A percentile compares a stretch with the other conserved stretches of the same genome.
Evolutionary conservation across 2,888 invertebrate species (phyloP).

Genomic region (Ichneumoninae sp.): DNA sequence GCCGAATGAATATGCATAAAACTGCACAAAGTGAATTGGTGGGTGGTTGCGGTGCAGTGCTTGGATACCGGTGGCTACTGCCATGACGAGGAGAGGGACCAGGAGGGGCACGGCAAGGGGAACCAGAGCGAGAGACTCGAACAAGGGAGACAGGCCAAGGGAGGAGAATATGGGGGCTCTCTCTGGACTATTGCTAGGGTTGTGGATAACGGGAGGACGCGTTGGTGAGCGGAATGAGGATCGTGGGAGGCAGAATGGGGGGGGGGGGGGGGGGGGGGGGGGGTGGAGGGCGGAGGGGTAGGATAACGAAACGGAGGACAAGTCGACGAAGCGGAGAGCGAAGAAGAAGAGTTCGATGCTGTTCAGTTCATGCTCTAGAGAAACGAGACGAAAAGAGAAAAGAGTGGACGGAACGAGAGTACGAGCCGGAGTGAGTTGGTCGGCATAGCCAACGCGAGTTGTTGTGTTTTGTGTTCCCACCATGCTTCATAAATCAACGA

Average conservation of each 20-base stretch:
- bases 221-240: conserved; percentile 49
- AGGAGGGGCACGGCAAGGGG: conserved; percentile 1
- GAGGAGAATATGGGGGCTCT: conserved; percentile 54
- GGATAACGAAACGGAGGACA: no score
- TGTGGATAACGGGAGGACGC: conserved; percentile 49
- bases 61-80: conserved; percentile 50
- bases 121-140: conserved; percentile 26
- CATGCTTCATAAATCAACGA: conserved; percentile 83
- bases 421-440: conserved; percentile 56
- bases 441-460: conserved; percentile 62
- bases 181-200: conserved; percentile 44
- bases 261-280: conserved; percentile 10
- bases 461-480: conserved; percentile 82
- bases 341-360: no score
- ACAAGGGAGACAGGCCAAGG: conserved; percentile 31
- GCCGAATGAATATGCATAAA: conserved; percentile 82
- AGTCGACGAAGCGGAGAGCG: no score
- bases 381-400: conserved; percentile 65
- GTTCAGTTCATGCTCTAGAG: conserved; percentile 57
- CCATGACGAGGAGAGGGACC: conserved; percentile 41
- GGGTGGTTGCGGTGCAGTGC: conserved; percentile 65
- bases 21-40: conserved; percentile 81
- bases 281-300: no score
- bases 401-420: conserved; percentile 65
- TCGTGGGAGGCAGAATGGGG: conserved; percentile 34